phyloP scores from a whole-genome alignment of 1,140 invertebrate genomes.

The Epicauta chinensis region DNA sequence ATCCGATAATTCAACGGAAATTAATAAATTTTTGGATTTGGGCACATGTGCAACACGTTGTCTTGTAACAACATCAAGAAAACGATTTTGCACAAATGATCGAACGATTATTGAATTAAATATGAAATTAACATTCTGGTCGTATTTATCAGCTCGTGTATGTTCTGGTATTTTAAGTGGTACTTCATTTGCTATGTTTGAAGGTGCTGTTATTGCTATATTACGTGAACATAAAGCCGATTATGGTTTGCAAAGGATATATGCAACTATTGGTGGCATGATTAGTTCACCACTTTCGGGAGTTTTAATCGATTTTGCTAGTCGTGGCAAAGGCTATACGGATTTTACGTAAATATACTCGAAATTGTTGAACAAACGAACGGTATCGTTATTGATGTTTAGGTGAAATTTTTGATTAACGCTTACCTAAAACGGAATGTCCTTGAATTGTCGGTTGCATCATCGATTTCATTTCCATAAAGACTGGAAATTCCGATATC shows the following conservation, averaged over 20 bases:
- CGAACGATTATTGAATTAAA: constrained; percentile 55
- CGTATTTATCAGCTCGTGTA: constrained; percentile 65
- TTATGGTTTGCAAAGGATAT: constrained; percentile 73
- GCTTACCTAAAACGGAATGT: too few species aligned
- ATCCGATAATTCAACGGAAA: constrained; percentile 8
- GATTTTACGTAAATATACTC: constrained; percentile 57
- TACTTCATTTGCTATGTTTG: constrained; percentile 74
- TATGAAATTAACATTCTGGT: constrained; percentile 65
- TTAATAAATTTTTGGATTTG: constrained; percentile 28
- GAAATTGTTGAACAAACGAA: too few species aligned
- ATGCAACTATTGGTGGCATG: constrained; percentile 72
- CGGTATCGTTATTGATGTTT: too few species aligned
- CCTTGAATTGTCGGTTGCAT: too few species aligned
- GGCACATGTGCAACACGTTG: constrained; percentile 45
- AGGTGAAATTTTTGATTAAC: too few species aligned
- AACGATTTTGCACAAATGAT: constrained; percentile 54
- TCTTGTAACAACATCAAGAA: constrained; percentile 50
- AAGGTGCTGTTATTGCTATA: constrained; percentile 74
- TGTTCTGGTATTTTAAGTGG: constrained; percentile 67
- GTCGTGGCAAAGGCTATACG: constrained; percentile 53
- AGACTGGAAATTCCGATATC: too few species aligned
- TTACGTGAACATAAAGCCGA: constrained; percentile 70
- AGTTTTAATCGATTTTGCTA: constrained; percentile 63
- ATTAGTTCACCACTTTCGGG: constrained; percentile 73
- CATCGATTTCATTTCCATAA: too few species aligned